phyloP scores from a whole-genome alignment of 2,888 invertebrate genomes.

The Ganaspis brasiliensis region DNA sequence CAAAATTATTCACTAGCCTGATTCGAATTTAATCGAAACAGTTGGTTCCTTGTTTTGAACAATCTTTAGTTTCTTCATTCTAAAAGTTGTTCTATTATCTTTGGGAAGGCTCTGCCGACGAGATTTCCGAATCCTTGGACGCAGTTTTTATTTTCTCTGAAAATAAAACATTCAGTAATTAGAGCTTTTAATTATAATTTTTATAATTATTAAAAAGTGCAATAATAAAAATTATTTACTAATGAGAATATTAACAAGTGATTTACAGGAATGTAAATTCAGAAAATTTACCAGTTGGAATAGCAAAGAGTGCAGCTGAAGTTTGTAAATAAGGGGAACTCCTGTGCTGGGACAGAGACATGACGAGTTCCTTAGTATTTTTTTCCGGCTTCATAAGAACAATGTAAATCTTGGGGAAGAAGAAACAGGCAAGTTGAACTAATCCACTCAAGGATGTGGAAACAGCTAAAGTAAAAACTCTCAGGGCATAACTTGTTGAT shows the following conservation, averaged over 20 bases:
- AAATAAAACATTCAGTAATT: no score
- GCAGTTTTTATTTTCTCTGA: conserved; percentile 22
- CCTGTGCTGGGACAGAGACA: conserved; percentile 80
- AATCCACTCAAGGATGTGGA: conserved; percentile 82
- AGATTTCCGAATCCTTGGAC: conserved; percentile 5
- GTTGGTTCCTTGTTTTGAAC: background rate
- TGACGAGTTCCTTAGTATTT: conserved; percentile 83
- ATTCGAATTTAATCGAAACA: no score
- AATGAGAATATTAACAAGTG: no score
- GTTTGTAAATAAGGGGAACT: conserved; percentile 72
- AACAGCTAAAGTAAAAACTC: conserved; percentile 82
- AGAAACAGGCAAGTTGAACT: conserved; percentile 82
- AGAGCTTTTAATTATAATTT: background rate
- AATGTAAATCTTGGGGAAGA: conserved; percentile 83
- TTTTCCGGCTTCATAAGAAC: conserved; percentile 83
- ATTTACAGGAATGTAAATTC: background rate
- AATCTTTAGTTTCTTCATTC: background rate
- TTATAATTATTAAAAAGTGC: no score
- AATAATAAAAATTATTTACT: background rate
- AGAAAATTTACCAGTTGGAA: conserved; percentile 68
- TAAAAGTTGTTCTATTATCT: background rate
- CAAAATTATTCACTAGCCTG: no score
- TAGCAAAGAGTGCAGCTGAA: conserved; percentile 70
- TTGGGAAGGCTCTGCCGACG: background rate
- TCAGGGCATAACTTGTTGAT: conserved; percentile 81